Evolutionary conservation across 2,888 invertebrate genomes (phyloP).

Genomic region (Sphinx pinastri): DNA sequence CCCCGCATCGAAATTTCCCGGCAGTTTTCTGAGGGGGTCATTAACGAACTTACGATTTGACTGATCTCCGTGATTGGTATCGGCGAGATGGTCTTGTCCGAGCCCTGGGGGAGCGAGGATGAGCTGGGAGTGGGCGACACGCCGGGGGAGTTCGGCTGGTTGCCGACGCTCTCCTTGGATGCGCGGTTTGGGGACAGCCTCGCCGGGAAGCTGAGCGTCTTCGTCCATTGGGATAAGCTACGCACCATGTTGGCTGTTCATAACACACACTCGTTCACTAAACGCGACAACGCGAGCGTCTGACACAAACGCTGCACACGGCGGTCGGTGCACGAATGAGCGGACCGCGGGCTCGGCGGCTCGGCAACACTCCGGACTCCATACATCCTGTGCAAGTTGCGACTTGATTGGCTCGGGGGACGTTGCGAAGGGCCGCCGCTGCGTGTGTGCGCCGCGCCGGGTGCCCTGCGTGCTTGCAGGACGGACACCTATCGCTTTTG

Average conservation of each 20-base stretch:
- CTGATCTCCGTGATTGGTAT: slow-evolving; percentile 87
- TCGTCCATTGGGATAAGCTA: slow-evolving; percentile 95
- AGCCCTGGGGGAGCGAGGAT: slow-evolving; percentile 83
- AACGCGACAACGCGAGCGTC: slow-evolving; percentile 54
- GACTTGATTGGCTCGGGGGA: slow-evolving; percentile 62
- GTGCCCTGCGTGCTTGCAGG: slow-evolving; percentile 3
- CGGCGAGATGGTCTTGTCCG: slow-evolving; percentile 81
- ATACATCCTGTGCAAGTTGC: slow-evolving; percentile 69
- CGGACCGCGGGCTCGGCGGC: slow-evolving; percentile 23
- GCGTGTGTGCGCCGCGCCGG: slow-evolving; percentile 40
- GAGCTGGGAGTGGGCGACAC: slow-evolving; percentile 86
- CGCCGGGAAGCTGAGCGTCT: slow-evolving; percentile 94
- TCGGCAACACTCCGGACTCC: slow-evolving; percentile 8
- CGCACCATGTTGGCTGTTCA: slow-evolving; percentile 90
- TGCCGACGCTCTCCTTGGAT: slow-evolving; percentile 88
- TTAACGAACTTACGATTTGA: slow-evolving; percentile 84
- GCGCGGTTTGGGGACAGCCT: slow-evolving; percentile 92
- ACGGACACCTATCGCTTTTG: slow-evolving; percentile 56
- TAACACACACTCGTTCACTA: slow-evolving; percentile 77
- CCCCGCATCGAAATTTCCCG: slow-evolving; percentile 33
- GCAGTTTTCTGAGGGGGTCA: slow-evolving; percentile 16
- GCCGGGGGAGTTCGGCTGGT: slow-evolving; percentile 81
- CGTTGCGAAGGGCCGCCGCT: slow-evolving; percentile 40
- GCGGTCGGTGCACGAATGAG: slow-evolving; percentile 72
- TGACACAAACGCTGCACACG: slow-evolving; percentile 59